Conservation (phyloP, 2,888 invertebrate genomes). For the Lycia hirtaria region DNA sequence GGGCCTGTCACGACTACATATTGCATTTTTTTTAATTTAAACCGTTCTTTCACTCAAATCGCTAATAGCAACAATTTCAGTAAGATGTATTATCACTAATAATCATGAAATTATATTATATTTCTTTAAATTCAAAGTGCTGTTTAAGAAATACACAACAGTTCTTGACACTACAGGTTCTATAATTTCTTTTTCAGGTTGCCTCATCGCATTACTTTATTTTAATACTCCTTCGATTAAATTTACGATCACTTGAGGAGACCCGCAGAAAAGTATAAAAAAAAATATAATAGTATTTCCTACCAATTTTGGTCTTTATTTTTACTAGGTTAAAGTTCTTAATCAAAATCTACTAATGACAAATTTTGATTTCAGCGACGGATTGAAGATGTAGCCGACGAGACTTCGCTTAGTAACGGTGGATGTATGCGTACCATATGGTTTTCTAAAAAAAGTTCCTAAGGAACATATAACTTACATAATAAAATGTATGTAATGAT, state of each 20-base stretch:
- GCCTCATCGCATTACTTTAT: constrained; percentile 42
- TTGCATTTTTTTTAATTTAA: too few relatives aligned
- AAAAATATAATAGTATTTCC: too few relatives aligned
- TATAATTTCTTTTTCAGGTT: constrained; percentile 62
- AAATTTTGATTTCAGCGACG: constrained; percentile 64
- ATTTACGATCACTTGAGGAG: constrained; percentile 23
- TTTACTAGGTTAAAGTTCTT: constrained; percentile 4
- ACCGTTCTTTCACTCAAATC: too few relatives aligned
- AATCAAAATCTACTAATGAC: constrained; percentile 55
- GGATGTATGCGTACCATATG: constrained; percentile 46
- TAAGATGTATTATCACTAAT: too few relatives aligned
- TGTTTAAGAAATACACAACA: neutral
- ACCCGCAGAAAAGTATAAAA: constrained; percentile 30
- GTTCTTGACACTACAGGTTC: constrained; percentile 50
- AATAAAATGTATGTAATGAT: too few relatives aligned
- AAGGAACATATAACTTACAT: too few relatives aligned
- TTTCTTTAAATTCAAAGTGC: neutral
- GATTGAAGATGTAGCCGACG: constrained; percentile 46
- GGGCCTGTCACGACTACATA: neutral
- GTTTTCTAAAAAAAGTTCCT: neutral
- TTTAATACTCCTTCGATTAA: constrained; percentile 32
- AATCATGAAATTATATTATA: too few relatives aligned
- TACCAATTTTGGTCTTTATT: neutral
- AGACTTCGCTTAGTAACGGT: constrained; percentile 46
- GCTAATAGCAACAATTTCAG: too few relatives aligned